These are phyloP conservation scores for Steatornis caripensis DNA, from an alignment of 2,113 vertebrate genomes.

Conservation along the genomic window DNA sequence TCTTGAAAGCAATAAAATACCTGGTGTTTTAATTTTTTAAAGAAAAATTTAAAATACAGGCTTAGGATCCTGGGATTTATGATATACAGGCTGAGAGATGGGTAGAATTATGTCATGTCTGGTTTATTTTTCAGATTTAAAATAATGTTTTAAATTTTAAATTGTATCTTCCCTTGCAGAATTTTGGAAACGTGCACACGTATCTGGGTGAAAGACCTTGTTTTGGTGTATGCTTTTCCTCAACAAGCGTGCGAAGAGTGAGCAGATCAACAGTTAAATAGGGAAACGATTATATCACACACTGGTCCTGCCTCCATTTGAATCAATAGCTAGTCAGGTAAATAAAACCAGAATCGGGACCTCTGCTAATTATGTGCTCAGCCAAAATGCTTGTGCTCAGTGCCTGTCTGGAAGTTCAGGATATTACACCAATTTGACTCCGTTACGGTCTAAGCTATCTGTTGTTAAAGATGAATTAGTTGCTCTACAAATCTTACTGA, in stretches of 20 bases:
- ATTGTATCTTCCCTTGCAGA: neutral
- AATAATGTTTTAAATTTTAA: neutral
- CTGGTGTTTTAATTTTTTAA: neutral
- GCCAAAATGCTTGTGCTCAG: neutral
- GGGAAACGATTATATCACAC: neutral
- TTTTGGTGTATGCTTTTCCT: neutral
- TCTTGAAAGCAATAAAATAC: neutral
- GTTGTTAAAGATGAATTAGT: neutral
- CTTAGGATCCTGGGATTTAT: neutral
- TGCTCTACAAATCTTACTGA: neutral
- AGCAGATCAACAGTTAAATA: neutral
- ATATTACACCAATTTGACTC: neutral
- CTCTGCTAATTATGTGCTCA: neutral
- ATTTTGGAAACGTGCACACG: neutral
- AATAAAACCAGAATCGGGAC: neutral
- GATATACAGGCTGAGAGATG: neutral
- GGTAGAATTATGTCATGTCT: neutral
- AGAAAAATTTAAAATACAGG: neutral
- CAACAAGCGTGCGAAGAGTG: neutral
- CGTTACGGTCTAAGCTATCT: neutral
- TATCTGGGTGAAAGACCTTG: neutral
- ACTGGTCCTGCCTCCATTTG: neutral
- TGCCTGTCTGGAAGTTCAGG: neutral
- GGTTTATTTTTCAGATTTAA: neutral
- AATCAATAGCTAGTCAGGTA: neutral